A percentile compares a stretch with the other conserved stretches of the same genome.
Conservation (phyloP, 2,113 vertebrate species). For the Scytalopus superciliaris region DNA sequence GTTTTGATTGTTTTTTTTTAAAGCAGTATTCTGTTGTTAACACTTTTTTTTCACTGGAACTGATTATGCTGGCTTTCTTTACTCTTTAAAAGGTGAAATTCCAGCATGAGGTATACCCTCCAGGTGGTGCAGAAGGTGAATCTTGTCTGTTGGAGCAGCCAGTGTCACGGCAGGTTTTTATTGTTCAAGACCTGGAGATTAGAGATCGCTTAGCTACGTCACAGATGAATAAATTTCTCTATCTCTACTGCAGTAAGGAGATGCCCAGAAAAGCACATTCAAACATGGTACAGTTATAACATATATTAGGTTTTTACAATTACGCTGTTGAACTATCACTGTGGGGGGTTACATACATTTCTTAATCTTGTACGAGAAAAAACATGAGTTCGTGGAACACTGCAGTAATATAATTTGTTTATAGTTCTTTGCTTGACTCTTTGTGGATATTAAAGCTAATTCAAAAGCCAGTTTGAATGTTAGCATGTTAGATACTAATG, state of each 20-base stretch:
- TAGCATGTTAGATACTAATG: background rate
- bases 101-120: conserved; percentile 94
- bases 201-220: conserved; percentile 93
- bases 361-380: background rate
- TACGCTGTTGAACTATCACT: background rate
- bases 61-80: background rate
- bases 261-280: conserved; percentile 95
- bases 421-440: background rate
- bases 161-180: conserved; percentile 90
- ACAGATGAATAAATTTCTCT: conserved; percentile 99
- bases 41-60: background rate
- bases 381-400: rapidly evolving
- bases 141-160: conserved; percentile 80
- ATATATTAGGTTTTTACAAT: background rate
- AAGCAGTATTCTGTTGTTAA: background rate
- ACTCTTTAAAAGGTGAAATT: conserved; percentile 85
- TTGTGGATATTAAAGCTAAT: background rate
- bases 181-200: conserved; percentile 96
- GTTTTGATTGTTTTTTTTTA: background rate
- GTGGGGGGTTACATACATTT: background rate
- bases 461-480: background rate
- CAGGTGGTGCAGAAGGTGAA: conserved; percentile 58
- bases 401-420: background rate
- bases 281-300: conserved; percentile 83
- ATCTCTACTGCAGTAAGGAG: conserved; percentile 93